A percentile compares a stretch with the other conserved stretches of the same genome.
Evolutionary conservation across 2,113 vertebrate genomes (phyloP).

Genomic region (Tenebrosternarchus preto): DNA sequence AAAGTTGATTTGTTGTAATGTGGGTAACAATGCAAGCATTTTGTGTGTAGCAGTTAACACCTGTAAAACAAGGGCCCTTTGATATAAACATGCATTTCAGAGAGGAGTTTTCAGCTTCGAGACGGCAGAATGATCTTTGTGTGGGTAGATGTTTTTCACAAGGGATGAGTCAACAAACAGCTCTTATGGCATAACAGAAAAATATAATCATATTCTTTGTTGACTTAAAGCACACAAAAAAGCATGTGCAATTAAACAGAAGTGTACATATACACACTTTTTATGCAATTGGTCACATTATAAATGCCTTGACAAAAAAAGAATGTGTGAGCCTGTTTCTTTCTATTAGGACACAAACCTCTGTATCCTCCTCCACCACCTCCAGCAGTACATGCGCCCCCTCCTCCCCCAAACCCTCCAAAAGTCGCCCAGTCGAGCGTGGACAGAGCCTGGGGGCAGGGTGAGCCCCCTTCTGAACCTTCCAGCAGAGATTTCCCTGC

Average conservation of each 20-base stretch:
- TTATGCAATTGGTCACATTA: no score
- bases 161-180: conserved; percentile 8
- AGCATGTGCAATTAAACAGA: not conserved
- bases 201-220: not conserved
- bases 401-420: conserved; percentile 86
- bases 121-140: conserved; percentile 3
- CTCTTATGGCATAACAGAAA: conserved; percentile 13
- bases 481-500: conserved; percentile 81
- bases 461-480: conserved; percentile 80
- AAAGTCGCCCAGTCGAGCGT: conserved; percentile 83
- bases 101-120: not conserved
- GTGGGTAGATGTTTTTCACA: not conserved
- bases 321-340: not conserved
- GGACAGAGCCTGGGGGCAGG: conserved; percentile 78
- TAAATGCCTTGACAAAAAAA: no score
- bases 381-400: conserved; percentile 86
- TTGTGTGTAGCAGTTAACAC: not conserved
- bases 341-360: conserved; percentile 68
- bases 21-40: no score
- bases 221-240: not conserved
- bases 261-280: no score
- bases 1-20: no score
- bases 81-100: not conserved
- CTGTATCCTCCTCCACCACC: conserved; percentile 86
- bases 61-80: not conserved